Evolutionary conservation across 2,888 invertebrate species (phyloP), one percentile per base, ranked within the genome.

Genomic region (Trachelus tabidus): DNA sequence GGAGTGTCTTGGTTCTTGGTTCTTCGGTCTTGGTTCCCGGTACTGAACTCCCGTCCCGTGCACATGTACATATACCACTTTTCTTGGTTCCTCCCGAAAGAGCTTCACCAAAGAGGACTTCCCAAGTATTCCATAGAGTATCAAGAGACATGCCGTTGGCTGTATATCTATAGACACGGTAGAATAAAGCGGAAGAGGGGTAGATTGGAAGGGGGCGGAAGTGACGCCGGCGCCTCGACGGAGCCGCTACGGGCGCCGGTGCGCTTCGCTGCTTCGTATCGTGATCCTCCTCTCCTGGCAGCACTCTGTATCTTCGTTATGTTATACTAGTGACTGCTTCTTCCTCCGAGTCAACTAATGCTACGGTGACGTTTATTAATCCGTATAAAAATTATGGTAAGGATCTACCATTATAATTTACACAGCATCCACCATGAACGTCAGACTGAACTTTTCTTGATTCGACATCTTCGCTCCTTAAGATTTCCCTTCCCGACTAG

Each of bases 201-300:
- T 56, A 56, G 56, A 56, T 56, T 56, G 56, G 56, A 79, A 82
- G 86, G 85, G 86, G 85, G 88, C 91, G 91, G 91, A 91, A 91
- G 91, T 89, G 90, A 90, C 89, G 91, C 89, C 90, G 91, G 91
- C 91, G 91, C 90, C 91, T 90, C 90, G 89, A 86, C 89, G 91
- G 91, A 91, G 91, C 91, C 91, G 87, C 82, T 81, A 84, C 86
- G 90, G 90, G 90, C 89, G 91, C 90, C 91, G 89, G 90, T 90
- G 89, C 90, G 90, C 90, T 90, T 88, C 88, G 89, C 85, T 90
- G 90, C 89, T 85, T 89, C 87, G 87, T 86, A 88, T 89, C 88
- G 85, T 83, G 30, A 78, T 85, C 87, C 86, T 87, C 84, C 85
- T 84, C 85, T 75, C 83, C 80, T 80, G 75, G 78, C 77, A 80